phyloP scores from a whole-genome alignment of 2,888 invertebrate genomes.

The Dryobotodes eremita region DNA sequence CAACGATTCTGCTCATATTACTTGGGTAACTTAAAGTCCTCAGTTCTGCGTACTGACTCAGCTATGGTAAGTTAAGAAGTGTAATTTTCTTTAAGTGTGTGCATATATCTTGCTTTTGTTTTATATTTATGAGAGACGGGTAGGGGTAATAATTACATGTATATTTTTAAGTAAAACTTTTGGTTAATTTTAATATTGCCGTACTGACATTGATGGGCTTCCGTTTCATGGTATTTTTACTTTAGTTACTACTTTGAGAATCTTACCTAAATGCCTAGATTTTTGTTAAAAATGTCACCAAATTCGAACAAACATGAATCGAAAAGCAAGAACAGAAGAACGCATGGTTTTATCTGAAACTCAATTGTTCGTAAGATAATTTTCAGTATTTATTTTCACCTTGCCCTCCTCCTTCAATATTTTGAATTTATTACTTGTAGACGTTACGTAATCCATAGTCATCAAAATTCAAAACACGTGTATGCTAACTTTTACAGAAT shows the following conservation, averaged over 20 bases:
- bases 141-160: background rate
- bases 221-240: too few relatives aligned
- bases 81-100: slow-evolving; percentile 53
- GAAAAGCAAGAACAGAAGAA: too few relatives aligned
- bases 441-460: too few relatives aligned
- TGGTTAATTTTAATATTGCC: background rate
- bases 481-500: background rate
- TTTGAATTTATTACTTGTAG: background rate
- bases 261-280: too few relatives aligned
- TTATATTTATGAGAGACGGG: slow-evolving; percentile 10
- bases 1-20: slow-evolving; percentile 76
- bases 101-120: slow-evolving; percentile 18
- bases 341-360: too few relatives aligned
- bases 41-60: slow-evolving; percentile 48
- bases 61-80: slow-evolving; percentile 45
- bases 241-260: too few relatives aligned
- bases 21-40: slow-evolving; percentile 57
- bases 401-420: background rate
- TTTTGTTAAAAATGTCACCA: too few relatives aligned
- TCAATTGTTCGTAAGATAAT: too few relatives aligned
- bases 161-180: background rate
- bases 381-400: background rate
- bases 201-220: too few relatives aligned
- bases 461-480: background rate
- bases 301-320: too few relatives aligned